phyloP scores from a whole-genome alignment of 2,113 vertebrate genomes.

The Malaclemys terrapin region DNA sequence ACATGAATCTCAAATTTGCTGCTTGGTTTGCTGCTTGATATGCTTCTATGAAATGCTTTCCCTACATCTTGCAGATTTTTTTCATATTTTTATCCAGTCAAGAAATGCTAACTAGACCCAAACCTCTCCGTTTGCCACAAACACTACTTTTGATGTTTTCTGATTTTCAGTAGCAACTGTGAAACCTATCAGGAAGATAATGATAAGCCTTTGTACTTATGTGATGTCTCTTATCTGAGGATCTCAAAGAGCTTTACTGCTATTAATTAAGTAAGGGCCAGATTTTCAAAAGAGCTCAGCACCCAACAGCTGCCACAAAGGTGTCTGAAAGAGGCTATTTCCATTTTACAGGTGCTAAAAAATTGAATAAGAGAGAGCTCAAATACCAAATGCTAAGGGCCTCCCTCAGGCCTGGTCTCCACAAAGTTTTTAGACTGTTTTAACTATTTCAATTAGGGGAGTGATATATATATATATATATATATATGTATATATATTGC shows the following conservation, averaged over 20 bases:
- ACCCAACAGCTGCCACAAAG: background rate
- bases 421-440: background rate
- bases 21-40: background rate
- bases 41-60: rapidly evolving
- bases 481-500: too few relatives aligned
- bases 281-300: background rate
- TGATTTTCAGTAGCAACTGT: background rate
- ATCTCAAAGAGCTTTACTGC: background rate
- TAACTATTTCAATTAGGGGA: background rate
- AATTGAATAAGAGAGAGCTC: background rate
- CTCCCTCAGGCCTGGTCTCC: background rate
- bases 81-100: background rate
- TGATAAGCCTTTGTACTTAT: background rate
- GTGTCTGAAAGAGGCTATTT: background rate
- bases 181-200: background rate
- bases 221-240: background rate
- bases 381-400: background rate
- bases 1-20: background rate
- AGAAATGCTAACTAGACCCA: background rate
- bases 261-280: background rate
- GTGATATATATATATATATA: background rate
- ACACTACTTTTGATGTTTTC: background rate
- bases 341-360: background rate
- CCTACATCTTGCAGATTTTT: background rate
- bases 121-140: background rate